Evolutionary conservation across 2,888 invertebrate genomes (phyloP), one percentile per base, ranked within the genome.

Genomic region (Calameuta idolon): DNA sequence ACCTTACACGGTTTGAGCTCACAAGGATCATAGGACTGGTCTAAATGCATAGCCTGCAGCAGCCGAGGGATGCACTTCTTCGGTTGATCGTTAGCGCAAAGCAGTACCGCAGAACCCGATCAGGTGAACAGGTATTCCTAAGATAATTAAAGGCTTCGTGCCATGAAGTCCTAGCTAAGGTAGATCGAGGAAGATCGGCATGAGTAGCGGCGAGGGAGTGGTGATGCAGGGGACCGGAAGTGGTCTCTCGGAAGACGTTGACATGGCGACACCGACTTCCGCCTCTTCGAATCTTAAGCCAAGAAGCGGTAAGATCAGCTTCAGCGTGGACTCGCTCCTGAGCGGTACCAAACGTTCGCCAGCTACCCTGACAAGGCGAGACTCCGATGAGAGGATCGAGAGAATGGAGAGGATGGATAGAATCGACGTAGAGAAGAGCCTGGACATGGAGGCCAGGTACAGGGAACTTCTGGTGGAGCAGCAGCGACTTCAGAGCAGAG

Each of bases 301-400:
- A 31, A 34, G 78, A 30, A 90, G 89, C 80, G 91, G 94, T 84
- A 94, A 95, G 85, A 95, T 95, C 88, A 95, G 95, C 81, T 95
- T 95, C 91, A 95, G 95, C 92, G 95, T 95, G 75, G 95, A 95
- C 91, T 93, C 95, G 0, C 88, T 95, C 34, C 89, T 95, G 68
- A 92, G 91, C 85, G 88, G 91, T 79, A 90, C 91, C 79, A 90
- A 88, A 83, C 90, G 31, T 73, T 80, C 31, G 81, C 79, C 73
- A 81, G 79, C 76, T 55, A 75, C 74, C 79, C 77, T 35, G 73
- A 76, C 73, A 79, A 77, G 34, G 73, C 68, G 30, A 77, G 80
- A 23, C 77, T 80, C 71, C 79, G 82, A 74, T 12, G 77, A 74
- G 9, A 69, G 69, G 33, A 40, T 40, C 4, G 40, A 40, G 31